Base-by-base conservation (phyloP, 2,888 invertebrate genomes). In the Lasioglossum lativentre region DNA sequence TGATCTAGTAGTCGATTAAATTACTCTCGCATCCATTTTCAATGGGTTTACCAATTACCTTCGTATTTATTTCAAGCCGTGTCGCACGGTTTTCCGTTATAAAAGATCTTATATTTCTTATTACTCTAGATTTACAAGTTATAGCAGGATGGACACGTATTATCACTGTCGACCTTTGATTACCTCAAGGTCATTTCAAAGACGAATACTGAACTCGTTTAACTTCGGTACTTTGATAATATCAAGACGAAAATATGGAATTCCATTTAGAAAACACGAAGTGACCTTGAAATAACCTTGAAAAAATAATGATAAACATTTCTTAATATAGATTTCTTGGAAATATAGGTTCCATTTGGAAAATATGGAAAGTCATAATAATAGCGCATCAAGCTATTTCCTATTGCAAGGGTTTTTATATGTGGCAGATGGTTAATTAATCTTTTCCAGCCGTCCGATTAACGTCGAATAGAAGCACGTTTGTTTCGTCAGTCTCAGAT, bases 1-100 rank as follows among this genome's bases (percentile, higher is more conserved):
- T 56, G n/a, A 56, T 56, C n/a, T 56, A 56, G n/a, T n/a, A 56
- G n/a, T 56, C n/a, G n/a, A 56, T 56, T 56, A n/a, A n/a, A 56
- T 56, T n/a, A 56, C 56, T n/a, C 56, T 12, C 10, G 56, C n/a
- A 56, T 10, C 56, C n/a, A 56, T 56, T 56, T 56, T 56, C n/a
- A n/a, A 56, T 56, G 56, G 56, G n/a, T 56, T 12, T 12, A 56
- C n/a, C n/a, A 56, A 56, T 56, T 56, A 56, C n/a, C n/a, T 56
- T 56, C 12, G 12, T 56, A 56, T 3, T 56, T n/a, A 56, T 56
- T 56, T 56, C 56, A 4, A n/a, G 12, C 56, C n/a, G n/a, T n/a
- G n/a, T 12, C n/a, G 4, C n/a, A 12, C n/a, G 56, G 56, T 56
- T 56, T 10, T 56, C n/a, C 8, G 12, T 4, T 56, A n/a, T n/a